These are phyloP conservation scores for Passer montanus DNA, from an alignment of 2,113 vertebrate species.

Conservation along the genomic window DNA sequence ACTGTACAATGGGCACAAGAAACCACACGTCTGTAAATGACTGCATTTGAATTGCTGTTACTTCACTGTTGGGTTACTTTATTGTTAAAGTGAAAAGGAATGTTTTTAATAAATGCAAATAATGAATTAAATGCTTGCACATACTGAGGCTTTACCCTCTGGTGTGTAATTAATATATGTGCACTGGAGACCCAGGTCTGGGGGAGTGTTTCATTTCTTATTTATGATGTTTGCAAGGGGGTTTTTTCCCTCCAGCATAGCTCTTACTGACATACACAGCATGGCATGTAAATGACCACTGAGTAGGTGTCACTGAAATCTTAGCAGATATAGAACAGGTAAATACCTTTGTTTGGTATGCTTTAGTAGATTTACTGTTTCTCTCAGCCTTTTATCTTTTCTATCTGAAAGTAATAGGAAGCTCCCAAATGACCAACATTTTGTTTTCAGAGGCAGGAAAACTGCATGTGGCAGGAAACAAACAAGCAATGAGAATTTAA, in stretches of 20 bases:
- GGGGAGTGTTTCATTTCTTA: slow-evolving; percentile 72
- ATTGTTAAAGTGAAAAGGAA: slow-evolving; percentile 71
- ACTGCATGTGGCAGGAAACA: slow-evolving; percentile 17
- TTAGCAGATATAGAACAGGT: slow-evolving; percentile 54
- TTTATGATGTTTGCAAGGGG: slow-evolving; percentile 40
- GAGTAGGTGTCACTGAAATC: slow-evolving; percentile 62
- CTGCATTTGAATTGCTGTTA: slow-evolving; percentile 48
- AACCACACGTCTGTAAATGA: slow-evolving; percentile 66
- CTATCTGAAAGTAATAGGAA: slow-evolving; percentile 39
- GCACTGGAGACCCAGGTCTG: slow-evolving; percentile 49
- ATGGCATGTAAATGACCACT: slow-evolving; percentile 39
- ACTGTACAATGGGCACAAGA: slow-evolving; percentile 46
- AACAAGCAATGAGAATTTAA: slow-evolving; percentile 34
- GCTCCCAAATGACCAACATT: slow-evolving; percentile 47
- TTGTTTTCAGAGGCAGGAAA: slow-evolving; percentile 34
- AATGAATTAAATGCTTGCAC: slow-evolving; percentile 58
- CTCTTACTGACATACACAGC: slow-evolving; percentile 7
- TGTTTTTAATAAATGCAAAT: slow-evolving; percentile 74
- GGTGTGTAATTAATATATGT: slow-evolving; percentile 56
- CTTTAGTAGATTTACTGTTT: slow-evolving; percentile 34
- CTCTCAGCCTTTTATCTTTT: slow-evolving; percentile 42
- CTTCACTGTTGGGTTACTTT: slow-evolving; percentile 49
- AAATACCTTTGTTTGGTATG: slow-evolving; percentile 35
- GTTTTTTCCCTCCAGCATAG: background rate
- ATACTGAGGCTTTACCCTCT: slow-evolving; percentile 51